Conservation (phyloP, 2,888 invertebrate genomes). For the Pseudococcus viburni region DNA sequence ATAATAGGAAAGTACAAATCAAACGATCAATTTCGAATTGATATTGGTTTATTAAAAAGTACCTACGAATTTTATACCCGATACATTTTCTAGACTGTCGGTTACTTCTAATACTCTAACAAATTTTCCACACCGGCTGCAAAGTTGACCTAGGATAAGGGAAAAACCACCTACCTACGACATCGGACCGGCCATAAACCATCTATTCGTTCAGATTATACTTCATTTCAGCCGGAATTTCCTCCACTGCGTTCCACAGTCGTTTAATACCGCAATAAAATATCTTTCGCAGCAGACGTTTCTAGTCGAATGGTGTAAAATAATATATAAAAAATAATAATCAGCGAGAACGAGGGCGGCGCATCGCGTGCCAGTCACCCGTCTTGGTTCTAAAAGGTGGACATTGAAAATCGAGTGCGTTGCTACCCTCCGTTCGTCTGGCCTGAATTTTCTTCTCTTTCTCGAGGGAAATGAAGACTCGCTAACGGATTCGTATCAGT, state of each 20-base stretch:
- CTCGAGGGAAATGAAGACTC: constrained; percentile 55
- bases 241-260: not conserved
- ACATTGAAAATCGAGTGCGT: constrained; percentile 55
- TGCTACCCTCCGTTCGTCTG: constrained; percentile 42
- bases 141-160: not conserved
- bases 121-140: not conserved
- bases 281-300: constrained; percentile 11
- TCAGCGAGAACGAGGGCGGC: constrained; percentile 18
- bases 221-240: constrained; percentile 5
- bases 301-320: constrained; percentile 46
- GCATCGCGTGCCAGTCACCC: constrained; percentile 55
- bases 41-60: no score
- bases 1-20: no score
- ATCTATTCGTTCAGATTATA: not conserved
- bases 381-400: constrained; percentile 49
- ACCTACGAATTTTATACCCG: not conserved
- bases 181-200: not conserved
- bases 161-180: not conserved
- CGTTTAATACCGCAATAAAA: constrained; percentile 4
- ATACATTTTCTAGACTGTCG: not conserved
- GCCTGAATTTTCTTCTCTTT: constrained; percentile 55
- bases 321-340: constrained; percentile 38
- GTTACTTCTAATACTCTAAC: not conserved
- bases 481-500: constrained; percentile 47
- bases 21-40: no score